These are phyloP conservation scores for Colletes gigas DNA, from an alignment of 1,140 invertebrate genomes.

Conservation along the genomic window DNA sequence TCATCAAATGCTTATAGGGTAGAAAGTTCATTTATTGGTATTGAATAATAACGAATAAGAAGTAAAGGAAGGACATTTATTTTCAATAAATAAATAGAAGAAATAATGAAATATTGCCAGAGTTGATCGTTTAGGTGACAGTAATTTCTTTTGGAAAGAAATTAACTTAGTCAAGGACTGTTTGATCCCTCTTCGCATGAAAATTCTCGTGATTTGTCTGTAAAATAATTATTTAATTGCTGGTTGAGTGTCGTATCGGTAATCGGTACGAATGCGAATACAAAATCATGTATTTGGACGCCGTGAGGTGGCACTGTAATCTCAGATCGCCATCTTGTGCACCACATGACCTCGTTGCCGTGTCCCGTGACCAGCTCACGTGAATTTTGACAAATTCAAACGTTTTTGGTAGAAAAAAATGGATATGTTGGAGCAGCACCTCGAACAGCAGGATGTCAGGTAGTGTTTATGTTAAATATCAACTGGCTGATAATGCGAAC, in stretches of 20 bases:
- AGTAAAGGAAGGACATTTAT: too few species aligned
- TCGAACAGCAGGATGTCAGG: slow-evolving; percentile 79
- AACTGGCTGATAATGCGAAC: slow-evolving; percentile 46
- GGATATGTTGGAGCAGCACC: slow-evolving; percentile 80
- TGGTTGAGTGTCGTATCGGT: background rate
- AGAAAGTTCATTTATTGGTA: too few species aligned
- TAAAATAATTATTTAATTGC: background rate
- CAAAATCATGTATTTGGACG: background rate
- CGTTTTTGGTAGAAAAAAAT: slow-evolving; percentile 75
- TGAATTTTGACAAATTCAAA: slow-evolving; percentile 82
- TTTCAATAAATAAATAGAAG: too few species aligned
- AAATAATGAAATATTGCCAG: too few species aligned
- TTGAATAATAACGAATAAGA: too few species aligned
- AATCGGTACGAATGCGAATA: slow-evolving; percentile 18
- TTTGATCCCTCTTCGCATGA: too few species aligned
- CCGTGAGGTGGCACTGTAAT: slow-evolving; percentile 58
- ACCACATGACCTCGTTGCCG: slow-evolving; percentile 82
- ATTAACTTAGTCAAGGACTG: too few species aligned
- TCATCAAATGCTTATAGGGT: too few species aligned
- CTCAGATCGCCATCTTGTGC: slow-evolving; percentile 75
- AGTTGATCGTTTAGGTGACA: too few species aligned
- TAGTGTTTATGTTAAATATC: slow-evolving; percentile 67
- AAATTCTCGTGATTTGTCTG: too few species aligned
- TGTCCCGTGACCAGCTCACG: slow-evolving; percentile 82
- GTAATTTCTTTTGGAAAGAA: too few species aligned